phyloP scores from a whole-genome alignment of 2,113 vertebrate genomes.

The Argyrosomus japonicus region DNA sequence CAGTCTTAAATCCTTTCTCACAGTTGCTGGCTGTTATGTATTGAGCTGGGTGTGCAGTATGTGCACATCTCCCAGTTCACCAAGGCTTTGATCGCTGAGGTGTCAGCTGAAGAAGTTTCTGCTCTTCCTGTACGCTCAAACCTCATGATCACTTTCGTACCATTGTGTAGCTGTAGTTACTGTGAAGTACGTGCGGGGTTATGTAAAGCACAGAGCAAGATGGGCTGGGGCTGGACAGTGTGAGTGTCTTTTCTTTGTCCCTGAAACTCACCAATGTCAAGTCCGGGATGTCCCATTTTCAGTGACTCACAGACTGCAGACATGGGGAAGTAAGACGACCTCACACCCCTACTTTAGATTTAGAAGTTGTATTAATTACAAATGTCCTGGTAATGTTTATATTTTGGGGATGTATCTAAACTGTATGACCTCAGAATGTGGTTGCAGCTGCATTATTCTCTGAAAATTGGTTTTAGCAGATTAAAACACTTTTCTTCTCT shows the following conservation, averaged over 20 bases:
- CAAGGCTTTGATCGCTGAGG: slow-evolving; percentile 47
- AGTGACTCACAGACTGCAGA: slow-evolving; percentile 40
- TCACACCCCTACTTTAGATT: slow-evolving; percentile 4
- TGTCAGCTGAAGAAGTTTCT: slow-evolving; percentile 40
- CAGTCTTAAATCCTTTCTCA: slow-evolving; percentile 20
- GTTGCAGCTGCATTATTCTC: slow-evolving; percentile 12
- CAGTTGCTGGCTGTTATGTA: slow-evolving; percentile 28
- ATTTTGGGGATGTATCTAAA: background rate
- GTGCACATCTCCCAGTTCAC: slow-evolving; percentile 32
- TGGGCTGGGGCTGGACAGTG: slow-evolving; percentile 7
- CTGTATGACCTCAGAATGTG: background rate
- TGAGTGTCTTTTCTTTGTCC: slow-evolving; percentile 20
- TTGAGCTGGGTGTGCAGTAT: slow-evolving; percentile 2
- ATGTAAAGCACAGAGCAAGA: slow-evolving; percentile 35
- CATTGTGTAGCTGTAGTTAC: slow-evolving; percentile 28
- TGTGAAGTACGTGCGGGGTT: slow-evolving; percentile 38
- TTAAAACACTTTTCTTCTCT: background rate
- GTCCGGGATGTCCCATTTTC: slow-evolving; percentile 27
- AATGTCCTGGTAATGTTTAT: background rate
- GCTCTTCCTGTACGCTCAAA: slow-evolving; percentile 34
- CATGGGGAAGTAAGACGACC: slow-evolving; percentile 12
- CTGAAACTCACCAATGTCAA: slow-evolving; percentile 16
- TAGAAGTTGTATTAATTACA: slow-evolving; percentile 14
- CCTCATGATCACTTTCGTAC: slow-evolving; percentile 27
- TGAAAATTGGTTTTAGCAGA: slow-evolving; percentile 9